A percentile compares a stretch with the other conserved stretches of the same genome.
These are phyloP conservation scores for Steinernema feltiae DNA, from an alignment of 1,140 invertebrate genomes.

Conservation along the genomic window DNA sequence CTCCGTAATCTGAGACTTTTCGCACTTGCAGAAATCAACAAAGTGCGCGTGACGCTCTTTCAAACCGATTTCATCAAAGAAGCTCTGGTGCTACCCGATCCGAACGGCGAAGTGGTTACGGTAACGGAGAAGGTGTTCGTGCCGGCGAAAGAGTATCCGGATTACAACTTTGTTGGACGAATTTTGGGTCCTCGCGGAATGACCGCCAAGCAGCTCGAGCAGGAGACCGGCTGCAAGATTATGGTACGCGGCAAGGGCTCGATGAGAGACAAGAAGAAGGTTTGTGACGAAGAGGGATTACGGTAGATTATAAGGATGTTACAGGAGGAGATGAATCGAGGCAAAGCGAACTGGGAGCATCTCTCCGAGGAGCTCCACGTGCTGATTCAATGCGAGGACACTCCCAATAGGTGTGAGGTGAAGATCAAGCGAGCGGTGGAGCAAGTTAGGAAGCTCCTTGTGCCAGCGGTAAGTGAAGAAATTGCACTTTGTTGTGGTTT, in stretches of 20 bases:
- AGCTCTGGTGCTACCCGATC: conserved; percentile 86
- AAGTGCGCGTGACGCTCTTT: conserved; percentile 97
- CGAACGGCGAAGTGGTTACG: conserved; percentile 79
- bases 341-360: conserved; percentile 99
- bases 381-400: conserved; percentile 93
- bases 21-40: conserved; percentile 82
- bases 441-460: conserved; percentile 90
- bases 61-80: conserved; percentile 77
- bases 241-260: conserved; percentile 99
- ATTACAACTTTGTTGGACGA: conserved; percentile 98
- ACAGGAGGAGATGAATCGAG: conserved; percentile 95
- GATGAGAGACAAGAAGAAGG: conserved; percentile 99
- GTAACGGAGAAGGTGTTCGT: conserved; percentile 98
- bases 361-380: conserved; percentile 96
- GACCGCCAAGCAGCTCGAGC: conserved; percentile 98
- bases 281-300: no score
- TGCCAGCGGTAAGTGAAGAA: conserved; percentile 60
- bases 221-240: conserved; percentile 99
- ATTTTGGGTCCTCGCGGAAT: conserved; percentile 97
- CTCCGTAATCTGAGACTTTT: background rate
- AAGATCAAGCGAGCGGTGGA: conserved; percentile 90
- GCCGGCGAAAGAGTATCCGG: conserved; percentile 96
- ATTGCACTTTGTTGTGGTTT: background rate
- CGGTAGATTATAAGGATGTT: no score
- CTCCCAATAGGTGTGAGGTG: conserved; percentile 88